Evolutionary conservation across 2,113 vertebrate species (phyloP).

Genomic region (Hippoglossus stenolepis): DNA sequence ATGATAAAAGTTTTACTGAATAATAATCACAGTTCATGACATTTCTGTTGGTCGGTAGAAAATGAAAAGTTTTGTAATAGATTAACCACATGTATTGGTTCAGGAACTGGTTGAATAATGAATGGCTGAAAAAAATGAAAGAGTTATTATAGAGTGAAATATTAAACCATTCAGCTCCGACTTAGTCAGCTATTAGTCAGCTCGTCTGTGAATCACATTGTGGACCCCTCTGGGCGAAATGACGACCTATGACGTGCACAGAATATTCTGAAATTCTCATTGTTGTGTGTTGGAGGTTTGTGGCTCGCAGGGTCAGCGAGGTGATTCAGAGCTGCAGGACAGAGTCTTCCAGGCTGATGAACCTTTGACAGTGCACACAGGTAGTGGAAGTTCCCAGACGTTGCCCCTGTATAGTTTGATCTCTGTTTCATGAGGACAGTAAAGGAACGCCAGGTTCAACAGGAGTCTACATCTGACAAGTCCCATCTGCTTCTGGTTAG

Average conservation of each 20-base stretch:
- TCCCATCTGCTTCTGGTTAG: slow-evolving; percentile 76
- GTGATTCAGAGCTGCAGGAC: slow-evolving; percentile 5
- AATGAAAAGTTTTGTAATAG: slow-evolving; percentile 18
- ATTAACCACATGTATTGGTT: background rate
- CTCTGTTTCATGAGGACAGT: slow-evolving; percentile 66
- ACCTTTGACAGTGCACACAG: slow-evolving; percentile 37
- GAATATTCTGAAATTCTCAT: slow-evolving; percentile 17
- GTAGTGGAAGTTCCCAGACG: slow-evolving; percentile 52
- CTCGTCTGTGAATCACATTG: slow-evolving; percentile 12
- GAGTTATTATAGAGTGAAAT: background rate
- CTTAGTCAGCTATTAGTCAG: slow-evolving; percentile 3
- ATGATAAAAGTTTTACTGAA: background rate
- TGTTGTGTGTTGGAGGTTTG: slow-evolving; percentile 47
- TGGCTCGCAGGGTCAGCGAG: slow-evolving; percentile 4
- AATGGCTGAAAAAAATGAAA: background rate
- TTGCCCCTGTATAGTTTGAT: slow-evolving; percentile 54
- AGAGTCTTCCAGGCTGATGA: slow-evolving; percentile 21
- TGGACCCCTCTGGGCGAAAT: background rate
- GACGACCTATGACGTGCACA: slow-evolving; percentile 14
- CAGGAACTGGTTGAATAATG: slow-evolving; percentile 13
- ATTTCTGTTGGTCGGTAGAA: background rate
- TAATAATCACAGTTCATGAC: background rate
- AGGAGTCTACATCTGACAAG: slow-evolving; percentile 73
- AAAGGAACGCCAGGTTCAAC: slow-evolving; percentile 63
- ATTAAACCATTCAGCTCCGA: too few species aligned